These are phyloP conservation scores for Rotaria macrura DNA, from an alignment of 2,888 invertebrate species.

Conservation along the genomic window DNA sequence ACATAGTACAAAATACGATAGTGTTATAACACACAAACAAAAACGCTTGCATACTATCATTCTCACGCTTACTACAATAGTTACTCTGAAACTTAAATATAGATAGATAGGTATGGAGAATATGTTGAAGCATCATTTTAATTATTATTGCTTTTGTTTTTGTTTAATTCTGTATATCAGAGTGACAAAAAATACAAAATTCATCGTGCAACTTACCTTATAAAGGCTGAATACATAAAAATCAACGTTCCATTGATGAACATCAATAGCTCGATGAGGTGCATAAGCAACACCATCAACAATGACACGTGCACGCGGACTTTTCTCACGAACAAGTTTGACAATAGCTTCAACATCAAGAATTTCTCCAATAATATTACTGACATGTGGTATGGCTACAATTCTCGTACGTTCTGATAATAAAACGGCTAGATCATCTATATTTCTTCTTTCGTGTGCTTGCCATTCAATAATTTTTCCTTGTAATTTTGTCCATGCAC, in stretches of 20 bases:
- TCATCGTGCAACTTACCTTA: background rate
- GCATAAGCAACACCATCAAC: conserved; percentile 8
- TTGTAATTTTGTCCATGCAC: background rate
- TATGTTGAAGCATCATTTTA: too few relatives aligned
- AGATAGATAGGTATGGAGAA: too few relatives aligned
- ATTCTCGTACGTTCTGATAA: background rate
- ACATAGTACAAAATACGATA: too few relatives aligned
- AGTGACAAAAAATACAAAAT: too few relatives aligned
- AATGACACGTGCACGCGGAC: background rate
- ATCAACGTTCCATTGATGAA: background rate
- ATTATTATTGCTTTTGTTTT: too few relatives aligned
- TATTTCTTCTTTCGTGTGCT: background rate
- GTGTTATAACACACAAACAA: too few relatives aligned
- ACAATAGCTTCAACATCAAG: background rate
- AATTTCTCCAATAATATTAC: background rate
- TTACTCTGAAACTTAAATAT: too few relatives aligned
- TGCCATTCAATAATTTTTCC: background rate
- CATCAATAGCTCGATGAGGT: background rate
- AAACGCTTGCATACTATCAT: too few relatives aligned
- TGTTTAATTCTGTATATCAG: too few relatives aligned
- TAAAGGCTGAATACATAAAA: background rate
- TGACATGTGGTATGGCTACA: background rate
- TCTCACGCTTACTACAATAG: too few relatives aligned
- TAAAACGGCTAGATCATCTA: background rate
- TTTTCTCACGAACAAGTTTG: background rate